These are phyloP conservation scores for Macrostomum lignano DNA, from an alignment of 1,140 invertebrate species.

Conservation along the genomic window DNA sequence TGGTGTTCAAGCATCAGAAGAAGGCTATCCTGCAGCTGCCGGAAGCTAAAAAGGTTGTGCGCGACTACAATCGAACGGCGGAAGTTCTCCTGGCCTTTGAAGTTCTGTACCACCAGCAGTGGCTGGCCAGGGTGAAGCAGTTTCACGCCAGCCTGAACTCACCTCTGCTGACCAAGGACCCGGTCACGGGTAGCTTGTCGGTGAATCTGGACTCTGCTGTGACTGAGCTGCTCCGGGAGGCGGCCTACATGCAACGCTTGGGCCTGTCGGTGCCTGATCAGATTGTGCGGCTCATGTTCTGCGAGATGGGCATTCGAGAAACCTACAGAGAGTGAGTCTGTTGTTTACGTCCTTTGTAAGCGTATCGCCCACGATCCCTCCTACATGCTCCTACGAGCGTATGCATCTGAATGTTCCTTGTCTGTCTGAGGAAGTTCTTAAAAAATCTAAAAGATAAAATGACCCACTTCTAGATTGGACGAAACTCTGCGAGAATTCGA, in stretches of 20 bases:
- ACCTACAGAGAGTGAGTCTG: no score
- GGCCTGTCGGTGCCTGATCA: slow-evolving; percentile 44
- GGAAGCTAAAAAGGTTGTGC: slow-evolving; percentile 31
- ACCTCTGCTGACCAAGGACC: slow-evolving; percentile 18
- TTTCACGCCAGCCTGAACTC: slow-evolving; percentile 21
- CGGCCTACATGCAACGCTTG: slow-evolving; percentile 54
- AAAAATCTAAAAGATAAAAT: no score
- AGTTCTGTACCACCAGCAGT: slow-evolving; percentile 30
- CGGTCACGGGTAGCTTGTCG: no score
- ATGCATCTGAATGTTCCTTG: no score
- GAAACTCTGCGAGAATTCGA: slow-evolving; percentile 21
- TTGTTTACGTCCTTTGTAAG: no score
- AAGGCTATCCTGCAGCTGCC: slow-evolving; percentile 30
- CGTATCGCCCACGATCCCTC: no score
- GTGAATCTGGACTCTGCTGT: slow-evolving; percentile 28
- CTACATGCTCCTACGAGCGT: no score
- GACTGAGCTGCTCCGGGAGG: slow-evolving; percentile 42
- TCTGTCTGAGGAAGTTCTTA: no score
- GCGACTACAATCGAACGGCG: slow-evolving; percentile 37
- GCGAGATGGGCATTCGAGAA: no score
- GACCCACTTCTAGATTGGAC: no score
- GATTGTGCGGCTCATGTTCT: no score
- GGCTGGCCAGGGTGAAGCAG: slow-evolving; percentile 21
- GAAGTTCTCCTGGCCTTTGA: slow-evolving; percentile 27
- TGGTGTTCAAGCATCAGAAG: slow-evolving; percentile 34